Base-by-base conservation (phyloP, 2,797 vertebrate species). In the Melanotaenia maccullochi region DNA sequence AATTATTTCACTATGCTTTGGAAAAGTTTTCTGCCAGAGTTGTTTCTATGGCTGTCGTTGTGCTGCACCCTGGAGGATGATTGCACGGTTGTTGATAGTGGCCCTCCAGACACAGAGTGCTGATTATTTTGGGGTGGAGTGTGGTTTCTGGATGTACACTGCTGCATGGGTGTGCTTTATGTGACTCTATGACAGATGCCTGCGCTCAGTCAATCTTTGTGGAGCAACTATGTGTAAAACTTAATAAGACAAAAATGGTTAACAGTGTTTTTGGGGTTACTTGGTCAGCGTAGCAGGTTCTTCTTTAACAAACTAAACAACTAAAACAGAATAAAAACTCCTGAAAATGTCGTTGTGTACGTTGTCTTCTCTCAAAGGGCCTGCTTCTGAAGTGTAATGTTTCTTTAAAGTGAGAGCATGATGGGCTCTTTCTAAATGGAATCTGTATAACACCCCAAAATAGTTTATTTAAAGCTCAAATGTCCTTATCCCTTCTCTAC, bases 71-170 rank as follows among this genome's bases (percentile, higher is more conserved):
- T 79, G 82, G 83, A 81, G 85, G 75, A 89, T 91, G 89, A 92
- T 91, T 89, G 87, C 83, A 90, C 54, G 87, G 71, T 86, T 87
- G 88, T 86, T 83, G 87, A 87, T 87, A 73, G 84, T 81, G 85
- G 84, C 84, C 86, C 87, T 88, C 42, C 81, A 88, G 75, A 81
- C 86, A 76, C 73, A 85, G 57, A 87, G 82, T 88, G 71, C 85
- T 92, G 88, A 90, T 92, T 91, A 90, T 85, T 85, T 86, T 64
- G 73, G 85, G 87, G 86, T 88, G 88, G 86, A 86, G 81, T 83
- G 81, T 54, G 77, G 81, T 83, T 88, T 81, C 24, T 73, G 75
- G 61, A 72, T 77, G 59, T 64, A 55, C 20, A 71, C 71, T 63
- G 81, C 76, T 73, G 86, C 79, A 54, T 68, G 75, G 55, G 52